Base-by-base conservation (phyloP, 2,888 invertebrate genomes). In the Heliconius hortense region DNA sequence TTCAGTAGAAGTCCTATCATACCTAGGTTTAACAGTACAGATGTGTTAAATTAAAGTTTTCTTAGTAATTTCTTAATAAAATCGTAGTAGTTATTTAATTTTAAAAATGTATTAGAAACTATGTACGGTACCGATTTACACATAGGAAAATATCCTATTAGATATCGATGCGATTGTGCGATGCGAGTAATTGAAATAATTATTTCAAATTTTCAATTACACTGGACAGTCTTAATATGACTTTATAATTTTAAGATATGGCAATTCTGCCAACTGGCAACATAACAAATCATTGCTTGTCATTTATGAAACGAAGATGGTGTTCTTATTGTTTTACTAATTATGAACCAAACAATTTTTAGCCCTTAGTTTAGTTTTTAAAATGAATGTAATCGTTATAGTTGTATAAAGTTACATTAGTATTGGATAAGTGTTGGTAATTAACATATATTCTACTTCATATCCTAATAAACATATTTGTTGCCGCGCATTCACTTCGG, bases 401-500 rank as follows among this genome's bases (percentile, higher is more conserved):
- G 56, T 63, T 70, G 28, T 67, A 24, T 70, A 73, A 70, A 71
- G 48, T 28, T 64, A 39, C 56, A 62, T 72, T 63, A 66, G 13
- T 59, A 48, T 73, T 39, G 64, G 68, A 76, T 48, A 79, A 77
- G 77, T 79, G 73, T 76, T 73, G 75, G 59, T 64, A 53, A 69
- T 74, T 75, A 72, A 73, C 77, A 43, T 60, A 70, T 74, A 71
- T 77, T 72, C 60, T 48, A 80, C 79, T 82, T 80, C 63, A n/a
- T 74, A 75, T 75, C 73, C 43, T 39, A 13, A 59, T 11, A 39
- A 70, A 73, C 72, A 63, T 72, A 68, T 75, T 77, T 79, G 83
- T 89, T 88, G 85, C 89, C 90, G 90, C 90, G 88, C 86, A 88
- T 89, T 82, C 81, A 85, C 85, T 24, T 56, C 48, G 48, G n/a